Percentiles rank a stretch among this genome's conserved stretches.
Conservation (phyloP, 2,888 invertebrate species). For the Orthosia gothica region DNA sequence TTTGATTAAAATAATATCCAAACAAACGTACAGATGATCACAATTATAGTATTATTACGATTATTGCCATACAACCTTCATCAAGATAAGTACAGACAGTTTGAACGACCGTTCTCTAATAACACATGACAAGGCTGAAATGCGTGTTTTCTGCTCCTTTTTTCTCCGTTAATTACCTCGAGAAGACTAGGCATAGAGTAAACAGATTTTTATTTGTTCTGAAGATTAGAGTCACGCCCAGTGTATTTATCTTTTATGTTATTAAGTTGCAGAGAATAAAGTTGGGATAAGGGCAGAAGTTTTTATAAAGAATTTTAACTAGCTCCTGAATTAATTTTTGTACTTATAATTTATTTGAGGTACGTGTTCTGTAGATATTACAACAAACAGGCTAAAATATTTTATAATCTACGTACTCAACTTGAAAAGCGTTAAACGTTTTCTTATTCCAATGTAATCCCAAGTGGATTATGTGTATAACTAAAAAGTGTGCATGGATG, state of each 20-base stretch:
- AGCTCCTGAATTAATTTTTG: constrained; percentile 28
- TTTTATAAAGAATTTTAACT: constrained; percentile 28
- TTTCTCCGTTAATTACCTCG: constrained; percentile 24
- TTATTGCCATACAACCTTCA: neutral
- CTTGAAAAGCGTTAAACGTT: neutral
- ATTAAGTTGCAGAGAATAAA: constrained; percentile 22
- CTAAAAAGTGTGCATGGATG: neutral
- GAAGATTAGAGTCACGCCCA: constrained; percentile 26
- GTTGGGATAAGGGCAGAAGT: constrained; percentile 34
- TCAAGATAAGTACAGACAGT: neutral
- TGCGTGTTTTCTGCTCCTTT: neutral
- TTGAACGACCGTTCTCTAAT: constrained; percentile 2
- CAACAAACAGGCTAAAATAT: neutral
- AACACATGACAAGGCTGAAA: constrained; percentile 24
- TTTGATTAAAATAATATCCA: no score
- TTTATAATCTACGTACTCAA: neutral
- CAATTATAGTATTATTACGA: no score
- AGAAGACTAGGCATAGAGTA: constrained; percentile 4
- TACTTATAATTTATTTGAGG: constrained; percentile 15
- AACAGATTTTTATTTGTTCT: constrained; percentile 32
- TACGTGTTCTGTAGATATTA: neutral
- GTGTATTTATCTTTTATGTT: constrained; percentile 36
- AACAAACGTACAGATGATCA: no score
- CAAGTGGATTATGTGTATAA: no score
- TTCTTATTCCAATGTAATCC: neutral